phyloP scores from a whole-genome alignment of 1,140 invertebrate species.

The Polypedilum pembai region DNA sequence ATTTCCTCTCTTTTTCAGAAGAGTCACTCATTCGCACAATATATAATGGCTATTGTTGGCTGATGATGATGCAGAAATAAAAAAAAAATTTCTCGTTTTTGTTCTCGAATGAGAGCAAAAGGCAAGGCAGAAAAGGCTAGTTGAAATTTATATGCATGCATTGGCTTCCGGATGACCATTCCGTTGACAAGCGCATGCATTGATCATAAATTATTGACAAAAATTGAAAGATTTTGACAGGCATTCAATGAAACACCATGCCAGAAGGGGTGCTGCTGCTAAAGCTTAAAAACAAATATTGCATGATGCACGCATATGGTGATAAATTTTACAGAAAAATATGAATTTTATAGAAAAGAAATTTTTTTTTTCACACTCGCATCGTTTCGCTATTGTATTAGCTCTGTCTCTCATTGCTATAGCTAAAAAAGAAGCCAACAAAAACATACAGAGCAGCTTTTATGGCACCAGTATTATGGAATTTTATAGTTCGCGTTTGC shows the following conservation, averaged over 20 bases:
- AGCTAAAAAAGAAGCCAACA: slow-evolving; percentile 2
- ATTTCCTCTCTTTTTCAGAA: not conserved
- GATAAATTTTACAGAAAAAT: slow-evolving; percentile 13
- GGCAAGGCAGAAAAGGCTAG: not conserved
- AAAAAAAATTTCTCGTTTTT: not conserved
- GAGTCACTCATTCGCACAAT: not conserved
- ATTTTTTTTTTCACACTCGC: no score
- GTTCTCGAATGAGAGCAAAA: not conserved
- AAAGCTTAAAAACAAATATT: slow-evolving; percentile 19
- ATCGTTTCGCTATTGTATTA: no score
- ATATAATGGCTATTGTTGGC: no score
- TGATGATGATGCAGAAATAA: no score
- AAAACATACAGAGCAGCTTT: slow-evolving; percentile 13
- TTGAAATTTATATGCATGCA: slow-evolving; percentile 3
- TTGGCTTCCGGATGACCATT: not conserved
- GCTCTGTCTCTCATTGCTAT: no score
- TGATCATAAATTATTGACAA: slow-evolving; percentile 14
- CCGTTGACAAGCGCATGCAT: slow-evolving; percentile 3
- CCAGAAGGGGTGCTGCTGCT: not conserved
- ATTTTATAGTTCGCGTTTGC: not conserved
- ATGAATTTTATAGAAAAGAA: not conserved
- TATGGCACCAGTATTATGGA: slow-evolving; percentile 17
- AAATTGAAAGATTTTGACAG: slow-evolving; percentile 18
- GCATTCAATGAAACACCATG: not conserved
- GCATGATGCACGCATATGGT: slow-evolving; percentile 3